Evolutionary conservation across 2,888 invertebrate genomes (phyloP), one percentile per base, ranked within the genome.

Genomic region (Phyllotreta striolata): DNA sequence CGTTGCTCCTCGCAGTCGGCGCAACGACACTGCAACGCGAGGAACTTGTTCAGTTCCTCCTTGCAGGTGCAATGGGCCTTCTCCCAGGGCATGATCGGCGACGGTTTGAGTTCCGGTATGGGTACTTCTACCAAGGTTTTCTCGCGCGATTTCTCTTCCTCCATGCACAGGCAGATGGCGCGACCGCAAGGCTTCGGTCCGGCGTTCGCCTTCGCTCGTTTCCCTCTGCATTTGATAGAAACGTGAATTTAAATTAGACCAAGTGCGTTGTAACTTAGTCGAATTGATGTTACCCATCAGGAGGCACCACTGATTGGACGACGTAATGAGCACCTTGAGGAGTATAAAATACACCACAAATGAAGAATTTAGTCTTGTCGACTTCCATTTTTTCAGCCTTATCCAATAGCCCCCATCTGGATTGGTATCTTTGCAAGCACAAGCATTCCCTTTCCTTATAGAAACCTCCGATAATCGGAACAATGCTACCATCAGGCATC

Each of bases 401-500:
- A 12, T 38, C 10, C 12, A 52, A 39, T 7, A 52, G 8, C 13
- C 34, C 38, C 52, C 37, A 38, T 13, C 37, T 38, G 39, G 8
- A 37, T 6, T 8, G 10, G 41, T 73, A 77, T 37, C 69, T 67
- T 43, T 69, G 61, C 34, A 75, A 63, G 55, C 79, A 78, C 8
- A 70, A 56, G 55, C 79, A 79, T 6, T 66, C 68, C 63, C 63
- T 68, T 10, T 58, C 65, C 13, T 58, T 49, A 47, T 70, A 62
- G 7, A 73, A 72, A 4, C 74, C 75, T 12, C 69, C 70, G 47
- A 78, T 72, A 46, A 78, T 66, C 2, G 73, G 74, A n/a, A 74
- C 47, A 6, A 66, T 52, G 0, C 47, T 55, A n/a, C 52, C 37
- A 38, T 52, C 52, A 1, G 12, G 14, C 38, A 52, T 52, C 14